Base-by-base conservation (phyloP, 92 coral and sea anemone genomes). In the Siderastrea radians region DNA sequence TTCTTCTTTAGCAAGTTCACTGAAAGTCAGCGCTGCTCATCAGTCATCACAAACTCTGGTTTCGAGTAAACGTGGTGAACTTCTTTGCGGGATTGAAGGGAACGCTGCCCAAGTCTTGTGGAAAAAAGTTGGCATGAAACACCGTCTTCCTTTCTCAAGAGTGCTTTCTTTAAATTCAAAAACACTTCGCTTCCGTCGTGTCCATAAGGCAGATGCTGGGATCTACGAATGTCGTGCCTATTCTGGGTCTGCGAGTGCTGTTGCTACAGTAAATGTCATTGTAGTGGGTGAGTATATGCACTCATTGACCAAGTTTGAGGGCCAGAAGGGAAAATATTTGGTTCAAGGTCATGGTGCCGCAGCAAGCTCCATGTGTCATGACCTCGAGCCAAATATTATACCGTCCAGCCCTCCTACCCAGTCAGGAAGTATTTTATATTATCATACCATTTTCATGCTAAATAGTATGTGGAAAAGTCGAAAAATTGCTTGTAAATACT, bases 71-170 rank as follows among this genome's bases (percentile, higher is more conserved):
- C 59, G 71, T n/a, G 96, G 95, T 44, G 85, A 82, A 49, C 74
- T 95, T 11, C 77, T 57, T 2, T 95, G 98, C 77, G 87, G 72
- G 61, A 91, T 95, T 66, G 84, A 73, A 10, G 98, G 98, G 17
- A 85, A 89, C 44, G 92, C 95, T n/a, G 88, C 90, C 12, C 98
- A 95, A 67, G 87, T 93, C 46, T 75, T 90, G 7, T 95, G 98
- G 98, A 76, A 78, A 59, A 95, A 95, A 57, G 58, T 77, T 8
- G 93, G 91, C 73, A 26, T 12, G 69, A 17, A 68, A 16, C 70
- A 1, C 19, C 76, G 75, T 12, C 81, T 95, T 1, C 89, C 92
- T 5, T 71, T 10, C 3, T 67, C 78, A 3, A 83, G 94, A 55
- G 75, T 90, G 3, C 50, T 86, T 72, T 19, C 83, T 59, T 90